These are phyloP conservation scores for Psilanteris sp. DNA, from an alignment of 1,140 invertebrate species.

Conservation along the genomic window DNA sequence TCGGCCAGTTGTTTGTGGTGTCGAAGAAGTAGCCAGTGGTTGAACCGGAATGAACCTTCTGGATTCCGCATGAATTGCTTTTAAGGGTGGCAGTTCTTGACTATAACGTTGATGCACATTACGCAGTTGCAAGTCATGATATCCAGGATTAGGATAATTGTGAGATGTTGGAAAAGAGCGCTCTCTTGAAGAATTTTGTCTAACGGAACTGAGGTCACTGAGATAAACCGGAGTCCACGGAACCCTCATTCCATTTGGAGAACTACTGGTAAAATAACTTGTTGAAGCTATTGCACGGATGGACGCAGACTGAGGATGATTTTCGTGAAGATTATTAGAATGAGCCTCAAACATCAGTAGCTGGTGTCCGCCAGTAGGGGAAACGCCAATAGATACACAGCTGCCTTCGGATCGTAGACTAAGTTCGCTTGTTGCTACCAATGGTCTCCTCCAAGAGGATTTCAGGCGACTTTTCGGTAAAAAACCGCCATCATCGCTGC, in stretches of 20 bases:
- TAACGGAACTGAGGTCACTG: conserved; percentile 92
- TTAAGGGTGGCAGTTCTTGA: conserved; percentile 86
- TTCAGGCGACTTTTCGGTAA: conserved; percentile 81
- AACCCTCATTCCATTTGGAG: conserved; percentile 75
- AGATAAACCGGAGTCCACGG: conserved; percentile 86
- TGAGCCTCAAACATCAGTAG: conserved; percentile 62
- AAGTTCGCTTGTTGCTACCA: conserved; percentile 84
- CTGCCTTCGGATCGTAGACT: conserved; percentile 85
- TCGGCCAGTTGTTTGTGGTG: conserved; percentile 76
- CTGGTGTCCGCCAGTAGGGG: conserved; percentile 67
- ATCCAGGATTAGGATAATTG: conserved; percentile 83
- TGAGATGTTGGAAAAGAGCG: conserved; percentile 87
- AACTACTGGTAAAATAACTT: conserved; percentile 79
- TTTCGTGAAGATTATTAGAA: conserved; percentile 68
- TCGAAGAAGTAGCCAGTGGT: conserved; percentile 79
- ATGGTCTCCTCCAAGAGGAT: conserved; percentile 84
- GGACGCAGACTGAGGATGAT: conserved; percentile 63
- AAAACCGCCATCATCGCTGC: conserved; percentile 92
- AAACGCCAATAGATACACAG: conserved; percentile 79
- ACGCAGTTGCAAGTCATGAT: conserved; percentile 79
- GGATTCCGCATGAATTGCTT: conserved; percentile 86
- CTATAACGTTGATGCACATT: conserved; percentile 85
- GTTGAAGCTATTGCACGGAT: conserved; percentile 80
- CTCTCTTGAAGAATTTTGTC: conserved; percentile 87
- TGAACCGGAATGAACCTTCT: conserved; percentile 83